These are phyloP conservation scores for Periphyllus acericola DNA, from an alignment of 2,888 invertebrate genomes.

Conservation along the genomic window DNA sequence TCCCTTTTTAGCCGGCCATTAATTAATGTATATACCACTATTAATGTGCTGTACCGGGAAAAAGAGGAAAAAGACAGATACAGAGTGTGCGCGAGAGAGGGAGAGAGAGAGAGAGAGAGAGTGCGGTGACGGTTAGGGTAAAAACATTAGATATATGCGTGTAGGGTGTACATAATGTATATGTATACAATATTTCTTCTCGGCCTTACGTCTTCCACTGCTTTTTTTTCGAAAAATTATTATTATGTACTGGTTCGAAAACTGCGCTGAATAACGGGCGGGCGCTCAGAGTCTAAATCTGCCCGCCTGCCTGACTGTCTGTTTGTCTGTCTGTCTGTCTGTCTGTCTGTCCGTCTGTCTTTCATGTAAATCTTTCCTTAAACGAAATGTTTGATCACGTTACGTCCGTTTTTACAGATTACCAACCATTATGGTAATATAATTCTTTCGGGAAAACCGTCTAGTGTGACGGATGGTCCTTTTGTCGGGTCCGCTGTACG, in stretches of 20 bases:
- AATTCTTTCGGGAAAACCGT: constrained; percentile 21
- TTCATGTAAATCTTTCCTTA: constrained; percentile 32
- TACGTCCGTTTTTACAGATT: constrained; percentile 40
- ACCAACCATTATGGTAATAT: constrained; percentile 10
- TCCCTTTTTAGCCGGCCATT: constrained; percentile 38
- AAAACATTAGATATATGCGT: neutral
- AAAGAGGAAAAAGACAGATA: neutral
- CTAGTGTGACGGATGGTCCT: constrained; percentile 31
- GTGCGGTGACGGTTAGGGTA: neutral
- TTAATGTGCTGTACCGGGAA: neutral
- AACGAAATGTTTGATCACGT: constrained; percentile 31
- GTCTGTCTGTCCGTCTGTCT: neutral
- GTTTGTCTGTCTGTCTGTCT: neutral
- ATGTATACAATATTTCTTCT: constrained; percentile 4
- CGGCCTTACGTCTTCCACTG: neutral
- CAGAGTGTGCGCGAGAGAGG: too few relatives aligned
- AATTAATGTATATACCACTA: constrained; percentile 16
- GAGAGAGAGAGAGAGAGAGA: neutral
- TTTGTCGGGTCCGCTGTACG: neutral
- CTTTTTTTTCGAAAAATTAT: neutral
- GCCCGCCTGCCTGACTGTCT: neutral
- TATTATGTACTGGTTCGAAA: constrained; percentile 27
- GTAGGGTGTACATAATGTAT: neutral
- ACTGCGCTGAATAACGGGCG: constrained; percentile 27
- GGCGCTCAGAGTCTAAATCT: neutral